Percentiles rank a stretch among this genome's conserved stretches.
Evolutionary conservation across 2,797 vertebrate genomes (phyloP).

Genomic region (Jordanella pulchra): DNA sequence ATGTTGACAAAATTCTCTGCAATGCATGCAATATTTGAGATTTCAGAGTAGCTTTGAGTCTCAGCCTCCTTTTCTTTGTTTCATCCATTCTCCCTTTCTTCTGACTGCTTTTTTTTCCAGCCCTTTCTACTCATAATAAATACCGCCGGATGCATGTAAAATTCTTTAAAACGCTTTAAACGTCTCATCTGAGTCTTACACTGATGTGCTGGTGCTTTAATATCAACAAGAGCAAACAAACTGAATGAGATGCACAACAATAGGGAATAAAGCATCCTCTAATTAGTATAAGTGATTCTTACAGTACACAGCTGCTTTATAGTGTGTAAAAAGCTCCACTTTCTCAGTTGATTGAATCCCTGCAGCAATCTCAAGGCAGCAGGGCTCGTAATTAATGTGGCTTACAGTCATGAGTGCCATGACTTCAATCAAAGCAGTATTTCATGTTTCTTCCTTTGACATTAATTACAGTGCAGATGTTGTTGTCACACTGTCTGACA

Average conservation of each 20-base stretch:
- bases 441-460: constrained; percentile 8
- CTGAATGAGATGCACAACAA: constrained; percentile 11
- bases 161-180: background rate
- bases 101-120: background rate
- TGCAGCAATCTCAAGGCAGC: constrained; percentile 19
- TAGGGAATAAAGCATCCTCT: constrained; percentile 13
- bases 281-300: constrained; percentile 21
- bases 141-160: background rate
- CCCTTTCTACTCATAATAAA: constrained; percentile 4
- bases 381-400: constrained; percentile 22
- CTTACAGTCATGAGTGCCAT: constrained; percentile 8
- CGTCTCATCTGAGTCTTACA: background rate
- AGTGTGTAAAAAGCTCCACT: constrained; percentile 19
- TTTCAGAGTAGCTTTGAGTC: background rate
- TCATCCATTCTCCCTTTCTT: background rate
- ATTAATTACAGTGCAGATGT: constrained; percentile 12
- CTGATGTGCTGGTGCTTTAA: constrained; percentile 7
- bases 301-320: constrained; percentile 19
- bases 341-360: constrained; percentile 24
- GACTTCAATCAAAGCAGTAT: constrained; percentile 8
- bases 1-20: background rate
- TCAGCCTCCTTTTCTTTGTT: background rate
- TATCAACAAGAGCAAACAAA: constrained; percentile 15
- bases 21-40: background rate
- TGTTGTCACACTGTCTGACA: constrained; percentile 9